Base-by-base conservation (phyloP, 2,797 vertebrate genomes). In the Poecilia velifera region DNA sequence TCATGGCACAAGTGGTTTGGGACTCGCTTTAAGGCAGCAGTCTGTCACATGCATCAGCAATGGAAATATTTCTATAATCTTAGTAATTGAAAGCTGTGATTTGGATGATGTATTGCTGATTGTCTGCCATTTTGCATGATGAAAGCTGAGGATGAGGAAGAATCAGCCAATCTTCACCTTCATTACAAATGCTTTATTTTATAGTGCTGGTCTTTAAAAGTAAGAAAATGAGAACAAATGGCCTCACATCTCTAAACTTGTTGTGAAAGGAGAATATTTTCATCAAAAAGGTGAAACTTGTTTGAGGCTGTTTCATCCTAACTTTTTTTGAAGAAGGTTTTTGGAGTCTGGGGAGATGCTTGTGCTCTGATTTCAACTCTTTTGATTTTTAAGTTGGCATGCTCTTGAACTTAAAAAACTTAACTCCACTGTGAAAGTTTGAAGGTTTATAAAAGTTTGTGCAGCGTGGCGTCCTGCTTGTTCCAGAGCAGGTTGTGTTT, bases 381-480 rank as follows among this genome's bases (percentile, higher is more conserved):
- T 93, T 88, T 88, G 83, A 87, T 91, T 84, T 25, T 43, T 45
- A n/a, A n/a, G 20, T 20, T 86, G 87, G 77, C 87, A 88, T 57
- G 75, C 72, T 76, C 76, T 82, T 92, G 86, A 93, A 93, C 82
- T 77, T 89, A 76, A 10, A 39, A 72, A 76, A 72, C 72, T 36
- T 77, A 82, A 89, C 79, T 70, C 51, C 77, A 73, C 71, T 72
- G 72, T 77, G 86, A 81, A 87, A 72, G 83, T 82, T 79, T 6
- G 10, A n/a, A 76, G 49, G 79, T 82, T 45, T 9, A 31, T 74
- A 87, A 51, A 88, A 85, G 84, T 81, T 76, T 79, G 72, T 82
- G 82, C 66, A 72, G 28, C 64, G 75, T 62, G 70, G 34, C 77
- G 77, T 79, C 80, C 76, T 76, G 55, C 43, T 73, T 74, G 79